Base-by-base conservation (phyloP, 2,888 invertebrate species). In the Erpobdella octoculata region DNA sequence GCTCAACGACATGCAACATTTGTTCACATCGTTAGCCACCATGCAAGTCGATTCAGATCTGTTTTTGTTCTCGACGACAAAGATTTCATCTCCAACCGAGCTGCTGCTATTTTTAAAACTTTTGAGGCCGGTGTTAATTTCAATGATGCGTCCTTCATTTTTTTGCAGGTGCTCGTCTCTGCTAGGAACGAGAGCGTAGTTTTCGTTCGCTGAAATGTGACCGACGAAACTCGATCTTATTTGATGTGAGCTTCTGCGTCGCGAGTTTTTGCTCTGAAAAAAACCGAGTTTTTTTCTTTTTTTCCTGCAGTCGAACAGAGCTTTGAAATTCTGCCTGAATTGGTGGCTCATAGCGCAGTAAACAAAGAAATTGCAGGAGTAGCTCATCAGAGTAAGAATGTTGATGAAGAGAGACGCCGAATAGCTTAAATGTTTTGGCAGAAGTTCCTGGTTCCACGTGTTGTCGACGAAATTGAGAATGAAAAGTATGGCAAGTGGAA, bases 381-480 rank as follows among this genome's bases (percentile, higher is more conserved):
- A 73, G 67, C 71, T 73, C 38, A 73, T 38, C 33, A 71, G 66
- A 37, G 67, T 72, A 36, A 72, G 41, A 25, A 69, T 62, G 38
- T 73, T 73, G 64, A 59, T 48, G 31, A 73, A 53, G 36, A 71
- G 58, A 4, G 71, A 62, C 0, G 62, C 61, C 28, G 61, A 28
- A 31, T 67, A 33, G 71, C 36, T 59, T 18, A 31, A 36, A 12
- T 12, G 28, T 31, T 35, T 31, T 31, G 33, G 31, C 31, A 62
- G 33, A 48, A 70, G 74, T 70, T 53, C 59, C 12, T 59, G 21
- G 2, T 46, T 66, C 59, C 74, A 72, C 3, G 80, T 79, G 72
- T 81, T 80, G 35, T 80, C 78, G 35, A 92, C 88, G 72, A 93
- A 90, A 81, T 92, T 91, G 46, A 93, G 85, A 8, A 90, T 83